Conservation (phyloP, 2,113 vertebrate species). For the Channa maculata region DNA sequence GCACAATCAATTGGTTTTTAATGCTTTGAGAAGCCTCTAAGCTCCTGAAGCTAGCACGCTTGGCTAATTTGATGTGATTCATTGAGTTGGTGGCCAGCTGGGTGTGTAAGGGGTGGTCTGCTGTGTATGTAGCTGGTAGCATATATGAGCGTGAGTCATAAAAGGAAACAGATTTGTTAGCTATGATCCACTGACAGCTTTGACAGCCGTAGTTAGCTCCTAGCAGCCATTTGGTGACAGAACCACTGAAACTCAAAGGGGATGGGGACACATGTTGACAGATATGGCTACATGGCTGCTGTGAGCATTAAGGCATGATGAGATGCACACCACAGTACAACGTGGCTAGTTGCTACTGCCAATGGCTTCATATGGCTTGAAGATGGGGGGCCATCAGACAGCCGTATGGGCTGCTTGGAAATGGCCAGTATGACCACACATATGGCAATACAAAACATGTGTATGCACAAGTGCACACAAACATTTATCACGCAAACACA, state of each 20-base stretch:
- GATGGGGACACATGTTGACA: conserved; percentile 61
- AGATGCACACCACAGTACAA: conserved; percentile 45
- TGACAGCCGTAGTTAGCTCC: conserved; percentile 74
- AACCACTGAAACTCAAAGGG: conserved; percentile 59
- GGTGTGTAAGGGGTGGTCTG: conserved; percentile 47
- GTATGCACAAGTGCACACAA: conserved; percentile 21
- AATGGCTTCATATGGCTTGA: conserved; percentile 58
- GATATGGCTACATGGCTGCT: conserved; percentile 64
- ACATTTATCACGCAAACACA: conserved; percentile 34
- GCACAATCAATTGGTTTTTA: conserved; percentile 79
- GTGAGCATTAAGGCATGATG: conserved; percentile 58
- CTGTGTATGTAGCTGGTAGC: conserved; percentile 50
- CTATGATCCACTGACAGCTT: conserved; percentile 56
- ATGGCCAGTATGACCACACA: conserved; percentile 54
- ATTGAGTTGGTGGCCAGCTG: conserved; percentile 59
- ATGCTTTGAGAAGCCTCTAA: conserved; percentile 66
- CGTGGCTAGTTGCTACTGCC: conserved; percentile 44
- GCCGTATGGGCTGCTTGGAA: conserved; percentile 40
- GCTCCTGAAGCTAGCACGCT: conserved; percentile 62
- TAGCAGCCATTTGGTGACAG: conserved; percentile 68
- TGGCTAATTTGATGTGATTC: conserved; percentile 74
- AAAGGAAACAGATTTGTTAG: conserved; percentile 72
- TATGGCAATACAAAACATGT: conserved; percentile 48
- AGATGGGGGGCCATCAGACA: conserved; percentile 52
- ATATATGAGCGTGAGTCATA: conserved; percentile 53